Base-by-base conservation (phyloP, 2,888 invertebrate genomes). In the Morinoia aosen region DNA sequence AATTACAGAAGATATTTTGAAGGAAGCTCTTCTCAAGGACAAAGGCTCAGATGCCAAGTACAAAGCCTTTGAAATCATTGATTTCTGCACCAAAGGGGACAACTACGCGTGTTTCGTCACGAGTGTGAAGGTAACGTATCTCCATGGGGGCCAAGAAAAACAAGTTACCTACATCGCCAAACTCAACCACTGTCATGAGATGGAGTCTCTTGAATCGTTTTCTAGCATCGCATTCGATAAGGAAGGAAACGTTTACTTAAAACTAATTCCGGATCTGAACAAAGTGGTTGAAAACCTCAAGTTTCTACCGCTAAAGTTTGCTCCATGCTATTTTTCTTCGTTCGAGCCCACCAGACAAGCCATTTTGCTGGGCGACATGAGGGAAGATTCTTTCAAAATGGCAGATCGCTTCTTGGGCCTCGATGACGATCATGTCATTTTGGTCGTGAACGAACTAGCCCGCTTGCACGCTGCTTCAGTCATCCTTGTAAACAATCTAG, bases 61-160 rank as follows among this genome's bases (percentile, higher is more conserved):
- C 16, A 11, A 95, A 12, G 58, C 95, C 11, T 96, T 58, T 58
- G 33, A 88, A 48, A 88, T 95, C 16, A 88, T 91, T 19, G 95
- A 96, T 95, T 96, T 96, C 96, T 96, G 95, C 94, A 95, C 58
- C 58, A 95, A 95, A 61, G 96, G 96, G 19, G 96, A 96, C 64
- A 96, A 96, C 56, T 96, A 95, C 25, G 96, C 96, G 7, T 95
- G 91, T 19, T 56, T 96, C 40, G 96, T 96, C 90, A 95, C 90
- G 76, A 96, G 96, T 40, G 95, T 95, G n/a, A 39, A 88, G 76
- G 95, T 95, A n/a, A 40, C 48, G 90, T 96, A 95, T 58, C 58
- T 58, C 14, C 19, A 76, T 0, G 33, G 64, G 11, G 95, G 95
- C 3, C 39, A 88, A 40, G 57, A 58, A 12, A 58, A 64, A 5